A percentile compares a stretch with the other conserved stretches of the same genome.
Evolutionary conservation across 2,113 vertebrate genomes (phyloP).

Genomic region (Herpailurus yagouaroundi): DNA sequence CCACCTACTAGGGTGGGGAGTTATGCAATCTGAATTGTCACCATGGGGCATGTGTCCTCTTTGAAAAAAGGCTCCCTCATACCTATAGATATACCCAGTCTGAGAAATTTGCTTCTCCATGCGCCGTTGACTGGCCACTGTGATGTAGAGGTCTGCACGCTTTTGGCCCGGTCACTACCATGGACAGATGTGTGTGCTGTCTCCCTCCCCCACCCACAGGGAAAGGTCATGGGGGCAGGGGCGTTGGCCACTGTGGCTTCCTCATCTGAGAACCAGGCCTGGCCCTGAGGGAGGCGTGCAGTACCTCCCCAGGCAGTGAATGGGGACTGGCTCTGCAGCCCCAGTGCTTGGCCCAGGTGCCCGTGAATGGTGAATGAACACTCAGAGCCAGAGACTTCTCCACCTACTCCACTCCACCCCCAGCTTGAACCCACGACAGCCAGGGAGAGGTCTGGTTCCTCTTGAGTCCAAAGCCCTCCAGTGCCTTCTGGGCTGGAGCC

Average conservation of each 20-base stretch:
- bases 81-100: rapidly evolving
- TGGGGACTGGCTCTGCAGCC: neutral
- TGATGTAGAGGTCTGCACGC: too few species aligned
- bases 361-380: neutral
- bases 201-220: neutral
- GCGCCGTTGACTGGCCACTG: neutral
- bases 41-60: neutral
- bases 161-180: neutral
- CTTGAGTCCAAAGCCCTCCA: neutral
- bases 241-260: neutral
- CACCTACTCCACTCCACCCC: neutral
- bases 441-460: neutral
- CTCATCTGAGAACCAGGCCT: neutral
- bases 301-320: neutral
- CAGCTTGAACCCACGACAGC: neutral
- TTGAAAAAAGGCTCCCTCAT: neutral
- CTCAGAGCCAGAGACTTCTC: neutral
- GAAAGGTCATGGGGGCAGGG: neutral
- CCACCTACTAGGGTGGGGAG: neutral
- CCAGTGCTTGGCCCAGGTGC: neutral
- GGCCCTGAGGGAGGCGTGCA: neutral
- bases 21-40: neutral
- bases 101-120: neutral
- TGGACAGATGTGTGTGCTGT: too few species aligned
- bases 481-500: neutral